Conservation (phyloP, 2,888 invertebrate species). For the Chrysodeixis includens region DNA sequence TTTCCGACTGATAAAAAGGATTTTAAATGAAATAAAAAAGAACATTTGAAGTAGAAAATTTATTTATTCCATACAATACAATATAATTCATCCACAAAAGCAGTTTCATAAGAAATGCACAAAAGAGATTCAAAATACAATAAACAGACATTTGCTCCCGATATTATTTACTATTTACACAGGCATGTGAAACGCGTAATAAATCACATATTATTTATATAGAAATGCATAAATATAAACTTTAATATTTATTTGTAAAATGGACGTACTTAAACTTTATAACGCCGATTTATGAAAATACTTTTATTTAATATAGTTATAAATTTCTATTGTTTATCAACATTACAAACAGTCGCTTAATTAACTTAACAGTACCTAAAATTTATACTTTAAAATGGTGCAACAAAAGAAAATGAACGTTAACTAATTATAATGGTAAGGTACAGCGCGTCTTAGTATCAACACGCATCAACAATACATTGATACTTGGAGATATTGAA, state of each 20-base stretch:
- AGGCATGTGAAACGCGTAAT: constrained; percentile 70
- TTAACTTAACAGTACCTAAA: constrained; percentile 82
- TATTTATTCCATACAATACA: constrained; percentile 76
- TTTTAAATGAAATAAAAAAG: constrained; percentile 4
- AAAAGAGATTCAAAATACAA: constrained; percentile 84
- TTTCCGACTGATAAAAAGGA: not conserved
- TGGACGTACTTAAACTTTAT: constrained; percentile 81
- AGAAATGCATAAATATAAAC: constrained; percentile 79
- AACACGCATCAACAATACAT: constrained; percentile 56
- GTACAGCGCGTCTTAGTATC: constrained; percentile 65
- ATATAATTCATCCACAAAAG: constrained; percentile 84
- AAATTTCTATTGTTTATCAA: constrained; percentile 69
- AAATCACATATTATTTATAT: constrained; percentile 71
- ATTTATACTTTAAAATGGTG: constrained; percentile 60
- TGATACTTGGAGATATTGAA: constrained; percentile 60
- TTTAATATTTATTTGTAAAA: constrained; percentile 76
- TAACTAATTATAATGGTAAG: constrained; percentile 65
- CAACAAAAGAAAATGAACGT: constrained; percentile 63
- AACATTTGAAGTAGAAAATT: constrained; percentile 77
- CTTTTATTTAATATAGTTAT: constrained; percentile 69
- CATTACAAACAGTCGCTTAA: constrained; percentile 80
- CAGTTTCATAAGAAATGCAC: constrained; percentile 83
- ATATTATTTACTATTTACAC: constrained; percentile 76
- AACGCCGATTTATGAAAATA: constrained; percentile 79
- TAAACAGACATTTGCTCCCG: constrained; percentile 80